These are phyloP conservation scores for Bagarius yarrelli DNA, from an alignment of 2,113 vertebrate species.

Conservation along the genomic window DNA sequence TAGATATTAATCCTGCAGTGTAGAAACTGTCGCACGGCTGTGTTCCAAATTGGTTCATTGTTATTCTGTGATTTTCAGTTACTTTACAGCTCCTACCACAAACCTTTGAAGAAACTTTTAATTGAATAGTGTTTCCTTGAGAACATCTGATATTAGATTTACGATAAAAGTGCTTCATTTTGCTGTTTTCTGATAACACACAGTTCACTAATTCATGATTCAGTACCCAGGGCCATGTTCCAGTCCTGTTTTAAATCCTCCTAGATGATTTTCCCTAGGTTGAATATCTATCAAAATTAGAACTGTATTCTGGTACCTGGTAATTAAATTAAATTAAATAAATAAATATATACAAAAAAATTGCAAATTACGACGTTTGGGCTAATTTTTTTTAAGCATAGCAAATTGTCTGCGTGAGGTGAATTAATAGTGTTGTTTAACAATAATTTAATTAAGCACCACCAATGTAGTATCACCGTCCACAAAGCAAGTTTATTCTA, in stretches of 20 bases:
- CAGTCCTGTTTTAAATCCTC: neutral
- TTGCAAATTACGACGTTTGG: neutral
- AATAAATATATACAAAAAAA: neutral
- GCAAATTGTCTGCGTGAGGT: neutral
- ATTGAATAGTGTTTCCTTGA: slow-evolving; percentile 20
- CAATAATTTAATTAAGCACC: neutral
- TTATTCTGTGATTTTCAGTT: slow-evolving; percentile 8
- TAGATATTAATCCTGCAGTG: slow-evolving; percentile 27
- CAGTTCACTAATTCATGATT: neutral
- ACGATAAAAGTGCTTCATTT: slow-evolving; percentile 20
- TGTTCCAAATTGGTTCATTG: slow-evolving; percentile 17
- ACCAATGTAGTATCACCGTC: neutral
- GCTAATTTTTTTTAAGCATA: neutral
- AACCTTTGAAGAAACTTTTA: slow-evolving; percentile 22
- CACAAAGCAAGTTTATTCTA: neutral
- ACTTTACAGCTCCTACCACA: neutral
- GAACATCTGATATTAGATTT: slow-evolving; percentile 10
- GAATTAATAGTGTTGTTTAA: neutral
- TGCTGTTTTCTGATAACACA: slow-evolving; percentile 2
- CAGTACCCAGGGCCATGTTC: neutral
- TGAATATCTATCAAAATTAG: neutral
- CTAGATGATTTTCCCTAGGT: neutral
- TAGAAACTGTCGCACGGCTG: neutral
- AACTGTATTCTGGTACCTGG: neutral
- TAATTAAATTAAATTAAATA: neutral